Conservation (phyloP, 53 echinoderm and acorn worm species). For the Hippasteria phrygiana region DNA sequence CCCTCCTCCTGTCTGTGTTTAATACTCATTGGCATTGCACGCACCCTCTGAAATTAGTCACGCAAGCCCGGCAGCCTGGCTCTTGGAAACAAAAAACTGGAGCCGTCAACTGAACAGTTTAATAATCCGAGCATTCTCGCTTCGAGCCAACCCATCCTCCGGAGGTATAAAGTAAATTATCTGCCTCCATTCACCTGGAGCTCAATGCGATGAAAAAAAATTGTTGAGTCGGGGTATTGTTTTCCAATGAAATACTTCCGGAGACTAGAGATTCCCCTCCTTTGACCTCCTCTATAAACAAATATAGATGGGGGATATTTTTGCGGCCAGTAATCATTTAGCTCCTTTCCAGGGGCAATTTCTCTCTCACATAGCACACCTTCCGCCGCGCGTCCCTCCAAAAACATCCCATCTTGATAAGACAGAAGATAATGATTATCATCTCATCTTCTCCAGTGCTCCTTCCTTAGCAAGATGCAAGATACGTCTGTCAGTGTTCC, state of each 20-base stretch:
- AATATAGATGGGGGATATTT: neutral
- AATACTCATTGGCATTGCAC: slow-evolving; percentile 1
- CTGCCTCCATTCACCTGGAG: neutral
- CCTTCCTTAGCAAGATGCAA: slow-evolving; percentile 3
- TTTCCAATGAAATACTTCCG: neutral
- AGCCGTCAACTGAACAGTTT: neutral
- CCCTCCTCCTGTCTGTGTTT: neutral
- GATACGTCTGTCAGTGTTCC: slow-evolving; percentile 42
- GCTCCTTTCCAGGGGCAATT: neutral
- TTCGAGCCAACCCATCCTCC: neutral
- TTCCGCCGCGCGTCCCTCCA: neutral
- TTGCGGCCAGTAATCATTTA: neutral
- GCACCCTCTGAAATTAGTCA: slow-evolving; percentile 33
- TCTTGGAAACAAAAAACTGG: neutral
- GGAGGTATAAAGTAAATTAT: neutral
- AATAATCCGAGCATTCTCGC: neutral
- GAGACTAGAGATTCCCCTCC: neutral
- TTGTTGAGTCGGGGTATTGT: neutral
- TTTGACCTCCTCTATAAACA: too few species aligned
- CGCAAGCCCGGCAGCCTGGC: neutral
- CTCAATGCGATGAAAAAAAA: neutral
- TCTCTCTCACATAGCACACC: neutral
- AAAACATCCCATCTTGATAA: neutral
- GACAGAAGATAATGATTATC: slow-evolving; percentile 19
- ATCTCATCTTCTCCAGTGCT: slow-evolving; percentile 1